phyloP scores from a whole-genome alignment of 2,888 invertebrate species.

The Metalampra italica region DNA sequence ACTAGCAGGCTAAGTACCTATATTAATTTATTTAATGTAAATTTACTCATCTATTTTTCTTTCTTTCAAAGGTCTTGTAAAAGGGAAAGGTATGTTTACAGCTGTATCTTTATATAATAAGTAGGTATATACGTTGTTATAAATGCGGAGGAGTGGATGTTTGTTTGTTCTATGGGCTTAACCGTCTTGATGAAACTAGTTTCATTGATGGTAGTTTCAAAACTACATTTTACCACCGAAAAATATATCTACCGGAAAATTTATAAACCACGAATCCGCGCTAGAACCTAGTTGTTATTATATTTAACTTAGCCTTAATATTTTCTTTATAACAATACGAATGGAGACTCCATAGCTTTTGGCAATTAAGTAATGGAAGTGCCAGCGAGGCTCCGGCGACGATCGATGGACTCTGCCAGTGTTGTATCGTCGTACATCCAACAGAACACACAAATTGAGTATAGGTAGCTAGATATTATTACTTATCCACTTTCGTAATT shows the following conservation, averaged over 20 bases:
- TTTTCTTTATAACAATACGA: not conserved
- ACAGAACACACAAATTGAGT: not conserved
- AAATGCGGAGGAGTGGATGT: too few species aligned
- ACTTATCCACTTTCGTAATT: too few species aligned
- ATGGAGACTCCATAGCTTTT: slow-evolving; percentile 26
- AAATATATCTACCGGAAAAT: too few species aligned
- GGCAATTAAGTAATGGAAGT: slow-evolving; percentile 42
- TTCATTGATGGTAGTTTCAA: too few species aligned
- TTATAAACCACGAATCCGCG: too few species aligned
- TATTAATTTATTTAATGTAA: not conserved
- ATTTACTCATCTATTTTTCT: slow-evolving; percentile 13
- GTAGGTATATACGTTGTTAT: not conserved
- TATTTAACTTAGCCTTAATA: too few species aligned
- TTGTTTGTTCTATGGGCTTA: too few species aligned
- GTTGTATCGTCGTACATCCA: not conserved
- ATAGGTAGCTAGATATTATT: not conserved
- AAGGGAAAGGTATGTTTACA: slow-evolving; percentile 35
- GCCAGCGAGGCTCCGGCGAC: slow-evolving; percentile 11
- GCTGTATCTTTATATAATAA: not conserved
- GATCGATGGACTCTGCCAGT: slow-evolving; percentile 22
- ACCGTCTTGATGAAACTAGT: too few species aligned
- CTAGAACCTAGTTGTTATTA: too few species aligned
- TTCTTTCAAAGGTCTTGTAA: slow-evolving; percentile 38
- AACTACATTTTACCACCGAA: too few species aligned
- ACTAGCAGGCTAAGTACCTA: not conserved